These are phyloP conservation scores for Notechis scutatus DNA, from an alignment of 2,113 vertebrate genomes.

Conservation along the genomic window DNA sequence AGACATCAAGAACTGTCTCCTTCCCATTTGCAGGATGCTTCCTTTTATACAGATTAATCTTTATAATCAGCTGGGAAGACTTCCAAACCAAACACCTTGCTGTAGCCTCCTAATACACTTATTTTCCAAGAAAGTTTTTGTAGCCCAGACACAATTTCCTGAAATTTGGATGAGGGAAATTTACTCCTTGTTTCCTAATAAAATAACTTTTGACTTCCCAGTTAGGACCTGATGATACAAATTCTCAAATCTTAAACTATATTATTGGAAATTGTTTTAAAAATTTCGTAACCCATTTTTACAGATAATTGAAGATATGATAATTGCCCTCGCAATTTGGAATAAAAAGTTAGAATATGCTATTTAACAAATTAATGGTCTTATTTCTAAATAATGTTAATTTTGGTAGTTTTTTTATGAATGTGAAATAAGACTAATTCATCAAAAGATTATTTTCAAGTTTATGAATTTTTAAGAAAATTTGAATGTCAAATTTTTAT, in stretches of 20 bases:
- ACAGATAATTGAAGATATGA: background rate
- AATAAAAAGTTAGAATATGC: background rate
- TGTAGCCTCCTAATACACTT: background rate
- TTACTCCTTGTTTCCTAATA: background rate
- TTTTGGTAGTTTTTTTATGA: background rate
- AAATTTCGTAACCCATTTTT: background rate
- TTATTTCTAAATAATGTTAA: background rate
- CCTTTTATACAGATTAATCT: background rate
- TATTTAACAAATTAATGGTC: background rate
- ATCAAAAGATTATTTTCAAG: background rate
- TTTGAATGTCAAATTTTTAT: background rate
- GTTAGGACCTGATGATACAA: background rate
- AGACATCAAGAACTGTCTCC: background rate
- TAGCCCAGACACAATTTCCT: background rate
- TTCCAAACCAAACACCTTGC: background rate
- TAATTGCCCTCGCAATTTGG: background rate
- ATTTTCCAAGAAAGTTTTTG: background rate
- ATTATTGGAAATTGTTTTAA: background rate
- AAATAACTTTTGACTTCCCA: background rate
- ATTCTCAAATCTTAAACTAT: background rate
- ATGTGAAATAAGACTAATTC: background rate
- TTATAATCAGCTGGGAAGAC: background rate
- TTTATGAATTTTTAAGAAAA: background rate
- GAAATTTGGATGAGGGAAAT: background rate
- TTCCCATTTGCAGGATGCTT: background rate